Conservation (phyloP, 2,797 vertebrate species). For the Bradypodion ventrale region DNA sequence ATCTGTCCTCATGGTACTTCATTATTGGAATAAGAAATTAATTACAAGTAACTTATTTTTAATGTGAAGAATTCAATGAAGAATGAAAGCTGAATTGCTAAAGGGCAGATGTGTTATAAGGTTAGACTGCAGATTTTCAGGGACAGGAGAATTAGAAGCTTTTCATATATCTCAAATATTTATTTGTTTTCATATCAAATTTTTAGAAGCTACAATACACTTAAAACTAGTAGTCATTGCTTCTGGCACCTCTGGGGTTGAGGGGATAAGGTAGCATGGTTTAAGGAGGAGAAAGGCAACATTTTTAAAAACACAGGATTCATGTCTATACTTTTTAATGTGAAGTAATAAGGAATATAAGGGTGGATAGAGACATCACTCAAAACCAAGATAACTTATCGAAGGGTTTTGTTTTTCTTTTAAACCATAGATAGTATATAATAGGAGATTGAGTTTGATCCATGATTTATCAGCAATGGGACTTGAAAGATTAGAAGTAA, state of each 20-base stretch:
- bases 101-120: too few species aligned
- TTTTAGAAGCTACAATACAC: background rate
- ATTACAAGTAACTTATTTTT: background rate
- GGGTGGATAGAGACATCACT: slow-evolving; percentile 11
- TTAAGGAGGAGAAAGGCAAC: background rate
- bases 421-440: slow-evolving; percentile 9
- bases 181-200: background rate
- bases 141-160: too few species aligned
- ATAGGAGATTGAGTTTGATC: slow-evolving; percentile 11
- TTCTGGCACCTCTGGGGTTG: background rate
- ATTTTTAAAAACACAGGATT: background rate
- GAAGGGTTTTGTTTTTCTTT: background rate
- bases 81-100: too few species aligned
- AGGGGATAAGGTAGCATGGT: background rate
- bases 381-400: background rate
- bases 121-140: too few species aligned
- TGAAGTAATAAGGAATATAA: background rate
- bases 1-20: background rate
- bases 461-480: slow-evolving; percentile 31
- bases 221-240: background rate
- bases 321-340: background rate
- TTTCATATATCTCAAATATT: too few species aligned
- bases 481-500: slow-evolving; percentile 21
- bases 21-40: background rate
- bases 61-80: too few species aligned